Conservation (phyloP, 2,113 vertebrate genomes). For the Elephantulus edwardii region DNA sequence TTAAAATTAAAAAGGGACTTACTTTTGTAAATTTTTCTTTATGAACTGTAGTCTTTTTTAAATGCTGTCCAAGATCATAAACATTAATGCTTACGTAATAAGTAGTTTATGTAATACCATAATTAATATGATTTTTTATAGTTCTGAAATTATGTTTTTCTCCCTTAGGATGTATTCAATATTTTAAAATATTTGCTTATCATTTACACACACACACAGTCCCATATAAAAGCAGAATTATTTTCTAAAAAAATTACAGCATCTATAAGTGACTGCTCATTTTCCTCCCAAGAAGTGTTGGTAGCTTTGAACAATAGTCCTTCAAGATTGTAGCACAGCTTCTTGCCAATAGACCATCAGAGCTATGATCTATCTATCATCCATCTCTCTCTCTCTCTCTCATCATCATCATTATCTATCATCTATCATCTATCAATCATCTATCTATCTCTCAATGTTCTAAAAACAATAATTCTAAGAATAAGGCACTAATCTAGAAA, state of each 20-base stretch:
- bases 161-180: background rate
- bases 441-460: no score
- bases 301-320: no score
- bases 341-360: no score
- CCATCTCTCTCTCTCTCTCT: no score
- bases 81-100: background rate
- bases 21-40: background rate
- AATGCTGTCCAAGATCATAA: background rate
- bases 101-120: background rate
- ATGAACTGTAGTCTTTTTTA: background rate
- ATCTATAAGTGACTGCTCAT: no score
- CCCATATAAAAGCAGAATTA: background rate
- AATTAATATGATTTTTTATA: background rate
- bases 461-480: background rate
- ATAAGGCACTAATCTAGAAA: background rate
- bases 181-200: background rate
- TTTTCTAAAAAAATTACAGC: conserved; percentile 42
- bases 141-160: background rate
- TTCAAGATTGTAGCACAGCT: no score
- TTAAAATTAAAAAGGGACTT: background rate
- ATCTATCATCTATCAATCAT: no score
- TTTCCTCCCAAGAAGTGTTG: no score
- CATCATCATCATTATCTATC: no score
- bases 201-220: background rate
- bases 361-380: no score